Evolutionary conservation across 2,113 vertebrate species (phyloP).

Genomic region (Phrynosoma platyrhinos): DNA sequence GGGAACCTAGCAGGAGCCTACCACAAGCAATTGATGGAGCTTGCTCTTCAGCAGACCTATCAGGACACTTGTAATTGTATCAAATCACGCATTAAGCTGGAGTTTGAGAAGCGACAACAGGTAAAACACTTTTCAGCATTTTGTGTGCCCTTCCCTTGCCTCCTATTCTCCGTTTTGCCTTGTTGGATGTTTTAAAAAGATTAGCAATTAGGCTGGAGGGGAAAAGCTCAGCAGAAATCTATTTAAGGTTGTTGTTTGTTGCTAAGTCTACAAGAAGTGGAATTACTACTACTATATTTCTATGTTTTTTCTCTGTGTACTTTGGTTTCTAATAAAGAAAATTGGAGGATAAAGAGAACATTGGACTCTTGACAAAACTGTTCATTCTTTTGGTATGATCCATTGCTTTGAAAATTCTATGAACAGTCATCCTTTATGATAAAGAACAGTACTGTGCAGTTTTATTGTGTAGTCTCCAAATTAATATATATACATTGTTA

Average conservation of each 20-base stretch:
- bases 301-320: not conserved
- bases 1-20: conserved; percentile 96
- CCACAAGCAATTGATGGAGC: conserved; percentile 97
- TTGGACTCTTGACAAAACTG: not conserved
- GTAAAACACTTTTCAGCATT: conserved; percentile 71
- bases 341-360: not conserved
- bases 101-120: conserved; percentile 98
- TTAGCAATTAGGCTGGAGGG: not conserved
- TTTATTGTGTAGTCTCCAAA: not conserved
- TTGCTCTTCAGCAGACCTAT: conserved; percentile 93
- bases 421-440: not conserved
- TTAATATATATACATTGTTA: not conserved
- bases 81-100: conserved; percentile 96
- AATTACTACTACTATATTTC: not conserved
- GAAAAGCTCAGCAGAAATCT: not conserved
- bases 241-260: not conserved
- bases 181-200: conserved; percentile 1
- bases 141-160: conserved; percentile 24
- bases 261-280: not conserved
- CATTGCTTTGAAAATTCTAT: not conserved
- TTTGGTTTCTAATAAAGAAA: conserved; percentile 3
- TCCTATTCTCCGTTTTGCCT: not conserved
- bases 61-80: conserved; percentile 98
- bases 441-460: not conserved
- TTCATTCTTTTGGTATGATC: not conserved